These are phyloP conservation scores for Tetragonisca angustula DNA, from an alignment of 2,888 invertebrate species.

Conservation along the genomic window DNA sequence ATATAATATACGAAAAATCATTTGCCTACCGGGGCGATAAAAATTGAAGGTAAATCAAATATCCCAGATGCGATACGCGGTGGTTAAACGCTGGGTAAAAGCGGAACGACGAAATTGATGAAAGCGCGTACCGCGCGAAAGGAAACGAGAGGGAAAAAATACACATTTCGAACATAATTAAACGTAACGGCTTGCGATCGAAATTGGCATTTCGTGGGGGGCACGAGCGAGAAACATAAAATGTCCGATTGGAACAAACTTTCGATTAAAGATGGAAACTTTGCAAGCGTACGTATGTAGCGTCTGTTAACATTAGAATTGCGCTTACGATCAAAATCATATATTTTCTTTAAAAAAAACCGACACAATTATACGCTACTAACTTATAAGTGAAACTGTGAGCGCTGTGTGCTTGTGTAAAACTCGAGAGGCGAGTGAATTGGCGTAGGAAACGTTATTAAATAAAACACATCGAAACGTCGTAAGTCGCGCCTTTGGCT, in stretches of 20 bases:
- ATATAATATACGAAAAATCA: background rate
- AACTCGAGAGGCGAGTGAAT: too few species aligned
- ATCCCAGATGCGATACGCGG: background rate
- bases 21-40: too few species aligned
- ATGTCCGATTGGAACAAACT: background rate
- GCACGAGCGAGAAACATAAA: background rate
- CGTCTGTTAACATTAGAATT: too few species aligned
- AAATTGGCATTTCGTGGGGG: background rate
- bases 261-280: conserved; percentile 13
- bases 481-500: too few species aligned
- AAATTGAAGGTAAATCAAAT: conserved; percentile 1
- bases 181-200: background rate
- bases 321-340: too few species aligned
- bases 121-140: background rate
- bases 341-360: too few species aligned
- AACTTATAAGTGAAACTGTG: too few species aligned
- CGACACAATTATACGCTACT: too few species aligned
- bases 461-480: conserved; percentile 14
- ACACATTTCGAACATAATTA: conserved; percentile 10
- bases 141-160: background rate
- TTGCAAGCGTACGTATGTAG: background rate
- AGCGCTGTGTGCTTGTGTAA: too few species aligned
- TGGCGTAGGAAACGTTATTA: conserved; percentile 1
- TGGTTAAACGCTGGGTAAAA: background rate
- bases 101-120: background rate